phyloP scores from a whole-genome alignment of 2,888 invertebrate genomes.

The Caenorhabditis sulstoni region DNA sequence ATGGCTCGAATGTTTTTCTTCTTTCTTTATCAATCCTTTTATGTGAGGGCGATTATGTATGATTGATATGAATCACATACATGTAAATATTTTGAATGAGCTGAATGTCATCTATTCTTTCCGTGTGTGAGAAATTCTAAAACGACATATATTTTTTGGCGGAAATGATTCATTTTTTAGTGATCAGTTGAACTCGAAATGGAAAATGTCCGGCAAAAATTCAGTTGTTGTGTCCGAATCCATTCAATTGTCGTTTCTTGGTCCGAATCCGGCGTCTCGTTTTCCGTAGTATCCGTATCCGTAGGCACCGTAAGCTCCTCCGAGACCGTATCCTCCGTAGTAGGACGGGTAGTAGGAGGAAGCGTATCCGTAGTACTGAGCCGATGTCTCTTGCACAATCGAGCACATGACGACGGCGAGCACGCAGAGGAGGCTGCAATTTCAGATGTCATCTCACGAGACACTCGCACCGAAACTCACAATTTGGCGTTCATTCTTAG shows the following conservation, averaged over 20 bases:
- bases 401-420: constrained; percentile 49
- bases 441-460: neutral
- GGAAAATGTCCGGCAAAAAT: too few species aligned
- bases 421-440: constrained; percentile 47
- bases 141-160: too few species aligned
- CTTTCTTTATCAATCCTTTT: too few species aligned
- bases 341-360: constrained; percentile 49
- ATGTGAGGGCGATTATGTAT: too few species aligned
- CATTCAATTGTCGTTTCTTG: too few species aligned
- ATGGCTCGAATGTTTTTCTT: neutral
- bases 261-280: constrained; percentile 21
- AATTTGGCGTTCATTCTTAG: constrained; percentile 19
- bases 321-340: constrained; percentile 36
- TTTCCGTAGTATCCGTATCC: constrained; percentile 30
- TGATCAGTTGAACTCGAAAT: too few species aligned
- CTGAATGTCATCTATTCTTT: too few species aligned
- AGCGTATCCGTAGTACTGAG: constrained; percentile 44
- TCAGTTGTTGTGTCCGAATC: neutral
- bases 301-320: constrained; percentile 13
- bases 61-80: too few species aligned
- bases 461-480: constrained; percentile 6
- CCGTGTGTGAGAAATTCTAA: too few species aligned
- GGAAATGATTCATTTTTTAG: too few species aligned
- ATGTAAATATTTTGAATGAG: too few species aligned
- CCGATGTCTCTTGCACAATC: constrained; percentile 41